Conservation (phyloP, 2,888 invertebrate species). For the Chironomus riparius region DNA sequence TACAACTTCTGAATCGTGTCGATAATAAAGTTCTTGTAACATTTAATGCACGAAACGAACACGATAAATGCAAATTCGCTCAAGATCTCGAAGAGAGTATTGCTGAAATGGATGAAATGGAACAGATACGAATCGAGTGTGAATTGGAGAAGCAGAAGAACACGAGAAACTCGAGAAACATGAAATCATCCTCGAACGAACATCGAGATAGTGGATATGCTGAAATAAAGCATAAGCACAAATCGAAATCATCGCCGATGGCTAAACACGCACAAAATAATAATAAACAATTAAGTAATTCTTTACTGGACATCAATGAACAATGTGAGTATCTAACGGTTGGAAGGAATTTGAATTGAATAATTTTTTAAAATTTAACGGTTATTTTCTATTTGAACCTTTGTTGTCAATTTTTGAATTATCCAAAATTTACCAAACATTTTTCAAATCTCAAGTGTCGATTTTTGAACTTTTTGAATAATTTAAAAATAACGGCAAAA, state of each 20-base stretch:
- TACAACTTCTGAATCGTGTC: constrained; percentile 81
- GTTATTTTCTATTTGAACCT: too few relatives aligned
- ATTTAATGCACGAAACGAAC: constrained; percentile 96
- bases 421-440: too few relatives aligned
- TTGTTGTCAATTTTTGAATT: too few relatives aligned
- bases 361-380: background rate
- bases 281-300: constrained; percentile 86
- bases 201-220: constrained; percentile 91
- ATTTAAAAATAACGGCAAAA: too few relatives aligned
- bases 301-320: constrained; percentile 89
- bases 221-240: constrained; percentile 57
- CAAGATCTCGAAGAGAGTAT: constrained; percentile 96
- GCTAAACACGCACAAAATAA: constrained; percentile 50
- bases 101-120: constrained; percentile 98
- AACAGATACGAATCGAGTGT: constrained; percentile 85
- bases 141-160: constrained; percentile 80
- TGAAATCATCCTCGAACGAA: constrained; percentile 42
- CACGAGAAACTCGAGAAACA: constrained; percentile 42
- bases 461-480: too few relatives aligned
- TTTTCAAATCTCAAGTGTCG: too few relatives aligned
- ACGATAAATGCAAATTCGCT: constrained; percentile 96
- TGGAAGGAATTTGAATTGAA: too few relatives aligned
- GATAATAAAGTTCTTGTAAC: constrained; percentile 86
- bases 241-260: background rate
- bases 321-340: constrained; percentile 57